These are phyloP conservation scores for Ormyrus rosae DNA, from an alignment of 2,888 invertebrate species.

Conservation along the genomic window DNA sequence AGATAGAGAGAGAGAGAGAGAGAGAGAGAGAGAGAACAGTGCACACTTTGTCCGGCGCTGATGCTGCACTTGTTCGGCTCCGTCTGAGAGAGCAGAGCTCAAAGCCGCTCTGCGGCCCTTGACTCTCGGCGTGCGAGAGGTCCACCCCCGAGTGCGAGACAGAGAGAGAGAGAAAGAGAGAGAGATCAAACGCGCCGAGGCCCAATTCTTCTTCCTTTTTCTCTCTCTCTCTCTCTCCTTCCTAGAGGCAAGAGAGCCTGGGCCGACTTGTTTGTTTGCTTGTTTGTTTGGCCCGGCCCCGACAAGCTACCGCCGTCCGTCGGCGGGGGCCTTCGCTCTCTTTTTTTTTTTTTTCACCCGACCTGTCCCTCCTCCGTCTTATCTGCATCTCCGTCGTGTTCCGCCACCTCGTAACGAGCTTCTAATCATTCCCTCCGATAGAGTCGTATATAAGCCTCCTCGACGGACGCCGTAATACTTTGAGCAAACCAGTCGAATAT, in stretches of 20 bases:
- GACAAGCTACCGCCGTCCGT: conserved; percentile 49
- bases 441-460: background rate
- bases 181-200: conserved; percentile 61
- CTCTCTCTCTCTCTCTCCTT: conserved; percentile 20
- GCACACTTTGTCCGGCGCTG: background rate
- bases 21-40: background rate
- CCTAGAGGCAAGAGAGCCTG: background rate
- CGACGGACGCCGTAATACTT: no score
- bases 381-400: conserved; percentile 33
- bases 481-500: no score
- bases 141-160: conserved; percentile 11
- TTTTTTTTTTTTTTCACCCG: conserved; percentile 19
- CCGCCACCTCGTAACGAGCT: background rate
- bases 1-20: no score
- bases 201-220: conserved; percentile 54
- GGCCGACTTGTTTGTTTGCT: conserved; percentile 65
- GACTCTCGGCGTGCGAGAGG: background rate
- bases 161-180: conserved; percentile 8
- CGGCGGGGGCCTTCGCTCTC: conserved; percentile 18
- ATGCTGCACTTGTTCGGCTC: conserved; percentile 24
- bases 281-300: conserved; percentile 65
- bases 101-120: conserved; percentile 15
- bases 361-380: conserved; percentile 4
- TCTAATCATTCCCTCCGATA: background rate
- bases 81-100: background rate